Percentiles rank a stretch among this genome's conserved stretches.
phyloP scores from a whole-genome alignment of 2,797 vertebrate species.

The Pampus argenteus region DNA sequence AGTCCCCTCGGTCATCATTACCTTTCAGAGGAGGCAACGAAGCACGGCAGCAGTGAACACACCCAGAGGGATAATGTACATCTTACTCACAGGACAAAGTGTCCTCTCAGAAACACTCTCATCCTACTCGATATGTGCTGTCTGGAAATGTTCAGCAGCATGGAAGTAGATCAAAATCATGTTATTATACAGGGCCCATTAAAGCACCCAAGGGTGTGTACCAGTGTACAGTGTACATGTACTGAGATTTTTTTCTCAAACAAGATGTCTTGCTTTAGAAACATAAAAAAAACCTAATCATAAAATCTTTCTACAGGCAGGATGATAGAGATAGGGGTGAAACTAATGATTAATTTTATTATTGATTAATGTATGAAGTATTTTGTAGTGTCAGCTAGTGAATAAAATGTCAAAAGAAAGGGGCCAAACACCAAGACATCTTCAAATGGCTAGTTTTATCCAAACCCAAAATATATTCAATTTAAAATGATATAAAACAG shows the following conservation, averaged over 20 bases:
- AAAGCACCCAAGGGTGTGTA: slow-evolving; percentile 1
- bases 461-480: no score
- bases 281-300: background rate
- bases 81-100: slow-evolving; percentile 68
- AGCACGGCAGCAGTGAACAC: slow-evolving; percentile 67
- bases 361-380: background rate
- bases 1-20: slow-evolving; percentile 76
- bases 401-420: no score
- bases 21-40: slow-evolving; percentile 74
- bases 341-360: background rate
- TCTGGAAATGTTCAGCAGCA: slow-evolving; percentile 42
- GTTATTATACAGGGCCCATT: slow-evolving; percentile 1
- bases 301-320: background rate
- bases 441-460: background rate
- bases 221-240: background rate
- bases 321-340: background rate
- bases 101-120: slow-evolving; percentile 54
- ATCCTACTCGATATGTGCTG: slow-evolving; percentile 28
- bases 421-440: background rate
- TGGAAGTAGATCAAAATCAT: slow-evolving; percentile 39
- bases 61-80: slow-evolving; percentile 63
- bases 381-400: no score
- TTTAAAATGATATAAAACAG: background rate
- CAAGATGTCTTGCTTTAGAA: background rate
- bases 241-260: slow-evolving; percentile 7